Evolutionary conservation across 2,797 vertebrate genomes (phyloP), one percentile per base, ranked within the genome.

Genomic region (Buphagus erythrorhynchus): DNA sequence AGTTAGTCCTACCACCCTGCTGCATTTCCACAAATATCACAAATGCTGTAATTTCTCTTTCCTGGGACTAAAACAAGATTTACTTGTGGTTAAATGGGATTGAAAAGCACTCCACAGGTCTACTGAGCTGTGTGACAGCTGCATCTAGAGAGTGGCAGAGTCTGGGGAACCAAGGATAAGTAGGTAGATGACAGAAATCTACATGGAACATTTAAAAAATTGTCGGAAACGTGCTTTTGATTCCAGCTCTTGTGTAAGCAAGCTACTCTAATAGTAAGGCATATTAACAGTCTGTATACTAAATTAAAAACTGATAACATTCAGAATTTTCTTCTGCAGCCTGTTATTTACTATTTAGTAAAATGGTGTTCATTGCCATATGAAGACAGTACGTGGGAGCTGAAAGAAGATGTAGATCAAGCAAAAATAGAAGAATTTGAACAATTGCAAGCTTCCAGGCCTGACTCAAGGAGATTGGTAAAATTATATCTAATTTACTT

Each of bases 311-410:
- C 95, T 96, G 73, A 61, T 98, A 95, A 97, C 95, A 91, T 93
- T 95, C 79, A 76, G 88, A 95, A 94, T 98, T 95, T 97, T 95
- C 92, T 98, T 94, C 97, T 98, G 88, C 97, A 99, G 99, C 99
- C 99, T 97, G 99, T 99, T 98, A 99, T 99, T 98, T 99, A 99
- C 98, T 99, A 99, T 97, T 98, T 99, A 98, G 99, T 99, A 97
- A 99, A 99, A 97, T 99, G 99, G 99, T 99, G 99, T 97, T 99
- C 99, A 7, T 98, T 99, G 97, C 99, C 99, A 11, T 99, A 99
- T 59, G 99, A 99, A 98, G 99, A 99, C 97, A 99, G 99, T 98
- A 99, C 99, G 58, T 99, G 99, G 99, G 99, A 99, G 97, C 98
- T 99, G 89, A 99, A 99, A 97, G 99, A 99, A 94, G 99, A 99